Evolutionary conservation across 2,797 vertebrate species (phyloP).

Genomic region (Malurus leucopterus): DNA sequence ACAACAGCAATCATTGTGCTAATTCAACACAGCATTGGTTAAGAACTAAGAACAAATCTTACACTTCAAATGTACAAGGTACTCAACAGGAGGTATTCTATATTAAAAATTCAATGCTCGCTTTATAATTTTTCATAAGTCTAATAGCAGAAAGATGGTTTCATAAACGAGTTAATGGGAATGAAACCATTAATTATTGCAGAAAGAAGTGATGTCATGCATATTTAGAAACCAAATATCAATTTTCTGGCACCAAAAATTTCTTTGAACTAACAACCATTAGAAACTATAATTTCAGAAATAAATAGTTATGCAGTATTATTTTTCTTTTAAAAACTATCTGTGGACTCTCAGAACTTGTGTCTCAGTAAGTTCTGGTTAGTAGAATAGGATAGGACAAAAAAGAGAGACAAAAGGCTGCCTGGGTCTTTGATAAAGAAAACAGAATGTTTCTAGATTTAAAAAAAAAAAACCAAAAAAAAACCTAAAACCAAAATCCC

Average conservation of each 20-base stretch:
- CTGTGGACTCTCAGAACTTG: background rate
- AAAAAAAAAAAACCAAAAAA: too few relatives aligned
- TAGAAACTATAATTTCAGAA: background rate
- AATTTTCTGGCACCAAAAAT: background rate
- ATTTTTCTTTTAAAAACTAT: background rate
- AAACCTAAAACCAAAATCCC: fast-evolving
- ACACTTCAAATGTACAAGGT: background rate
- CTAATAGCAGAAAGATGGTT: background rate
- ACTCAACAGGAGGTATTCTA: background rate
- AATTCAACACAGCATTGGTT: background rate
- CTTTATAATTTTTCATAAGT: background rate
- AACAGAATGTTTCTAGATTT: background rate
- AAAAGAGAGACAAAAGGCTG: background rate
- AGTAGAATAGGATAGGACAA: background rate
- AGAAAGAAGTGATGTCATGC: background rate
- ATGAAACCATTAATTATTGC: background rate
- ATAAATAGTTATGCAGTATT: background rate
- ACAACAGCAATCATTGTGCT: background rate
- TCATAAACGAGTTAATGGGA: background rate
- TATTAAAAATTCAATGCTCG: background rate
- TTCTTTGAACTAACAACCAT: background rate
- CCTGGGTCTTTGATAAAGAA: background rate
- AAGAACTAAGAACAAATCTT: background rate
- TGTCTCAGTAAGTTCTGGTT: background rate
- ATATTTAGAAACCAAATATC: background rate